Evolutionary conservation across 1,140 invertebrate genomes (phyloP).

Genomic region (Ladona fulva): DNA sequence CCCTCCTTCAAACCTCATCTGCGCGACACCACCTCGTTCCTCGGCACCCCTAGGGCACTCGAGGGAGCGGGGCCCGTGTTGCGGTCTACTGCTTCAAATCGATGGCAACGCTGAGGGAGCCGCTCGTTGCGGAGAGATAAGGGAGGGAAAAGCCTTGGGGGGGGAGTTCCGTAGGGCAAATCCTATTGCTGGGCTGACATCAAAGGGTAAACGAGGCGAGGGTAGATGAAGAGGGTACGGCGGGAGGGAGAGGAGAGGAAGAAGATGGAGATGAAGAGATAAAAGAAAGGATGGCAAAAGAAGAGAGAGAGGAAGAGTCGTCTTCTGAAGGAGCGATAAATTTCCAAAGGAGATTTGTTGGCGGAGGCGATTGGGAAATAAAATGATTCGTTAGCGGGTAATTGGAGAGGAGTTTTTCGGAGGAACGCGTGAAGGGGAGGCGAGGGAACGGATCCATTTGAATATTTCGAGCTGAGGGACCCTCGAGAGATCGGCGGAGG

Average conservation of each 20-base stretch:
- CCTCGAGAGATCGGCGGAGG: too few relatives aligned
- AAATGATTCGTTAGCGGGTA: too few relatives aligned
- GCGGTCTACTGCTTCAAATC: not conserved
- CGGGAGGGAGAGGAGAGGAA: not conserved
- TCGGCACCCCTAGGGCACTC: not conserved
- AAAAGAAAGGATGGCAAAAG: not conserved
- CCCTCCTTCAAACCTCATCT: not conserved
- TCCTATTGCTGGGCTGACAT: not conserved
- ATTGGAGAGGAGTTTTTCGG: too few relatives aligned
- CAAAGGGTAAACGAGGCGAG: constrained; percentile 7
- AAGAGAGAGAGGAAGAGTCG: too few relatives aligned
- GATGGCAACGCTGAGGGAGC: not conserved
- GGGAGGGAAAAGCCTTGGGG: not conserved
- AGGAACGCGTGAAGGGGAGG: too few relatives aligned
- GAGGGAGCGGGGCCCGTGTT: not conserved
- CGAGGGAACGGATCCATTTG: too few relatives aligned
- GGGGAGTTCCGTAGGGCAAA: not conserved
- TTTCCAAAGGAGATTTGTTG: too few relatives aligned
- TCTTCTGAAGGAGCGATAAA: too few relatives aligned
- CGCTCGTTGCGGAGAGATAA: not conserved
- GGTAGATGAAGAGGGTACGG: not conserved
- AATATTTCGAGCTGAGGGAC: too few relatives aligned
- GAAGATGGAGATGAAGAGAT: too few relatives aligned
- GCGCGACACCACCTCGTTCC: not conserved
- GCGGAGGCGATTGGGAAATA: too few relatives aligned